Base-by-base conservation (phyloP, 2,888 invertebrate genomes). In the Ochlodes sylvanus region DNA sequence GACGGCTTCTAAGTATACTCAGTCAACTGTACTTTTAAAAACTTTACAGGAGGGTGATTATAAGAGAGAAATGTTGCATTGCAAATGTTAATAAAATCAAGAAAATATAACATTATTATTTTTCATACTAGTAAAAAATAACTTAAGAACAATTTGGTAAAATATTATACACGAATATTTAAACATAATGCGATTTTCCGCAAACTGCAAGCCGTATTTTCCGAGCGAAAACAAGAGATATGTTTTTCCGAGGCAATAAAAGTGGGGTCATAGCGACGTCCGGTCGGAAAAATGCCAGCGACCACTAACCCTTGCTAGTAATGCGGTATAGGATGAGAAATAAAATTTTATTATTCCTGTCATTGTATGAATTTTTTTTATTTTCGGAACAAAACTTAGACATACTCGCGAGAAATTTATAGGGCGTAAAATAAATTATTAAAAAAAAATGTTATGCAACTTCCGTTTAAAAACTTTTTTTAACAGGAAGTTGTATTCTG, bases 231-330 rank as follows among this genome's bases (percentile, higher is more conserved):
- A 83, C 80, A 83, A 83, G 80, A 86, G 82, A 87, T 87, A 87
- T 83, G 87, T 87, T 88, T 90, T 88, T 88, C 89, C 86, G 79
- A 85, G 87, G 90, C 88, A 84, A 92, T 93, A 92, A 93, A 90
- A 86, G 78, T 80, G 77, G 80, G 83, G 84, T 84, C 85, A 86
- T 92, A 90, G 89, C 86, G 79, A 79, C 88, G 90, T 90, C 92
- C 90, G 88, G 88, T 81, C 80, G 89, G 90, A 87, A 84, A 71
- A 71, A 73, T 89, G 92, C 92, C 90, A 89, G 84, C 76, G 78
- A 78, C 82, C 82, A 79, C 77, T 79, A 79, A 80, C 82, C 79
- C 81, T 77, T 79, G 62, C 52, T 55, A 55, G 60, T 64, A 65
- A 63, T 21, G 50, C 38, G 21, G 38, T 61, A 41, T 38, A 54